Base-by-base conservation (phyloP, 1,140 invertebrate genomes). In the Archivesica marissinica region DNA sequence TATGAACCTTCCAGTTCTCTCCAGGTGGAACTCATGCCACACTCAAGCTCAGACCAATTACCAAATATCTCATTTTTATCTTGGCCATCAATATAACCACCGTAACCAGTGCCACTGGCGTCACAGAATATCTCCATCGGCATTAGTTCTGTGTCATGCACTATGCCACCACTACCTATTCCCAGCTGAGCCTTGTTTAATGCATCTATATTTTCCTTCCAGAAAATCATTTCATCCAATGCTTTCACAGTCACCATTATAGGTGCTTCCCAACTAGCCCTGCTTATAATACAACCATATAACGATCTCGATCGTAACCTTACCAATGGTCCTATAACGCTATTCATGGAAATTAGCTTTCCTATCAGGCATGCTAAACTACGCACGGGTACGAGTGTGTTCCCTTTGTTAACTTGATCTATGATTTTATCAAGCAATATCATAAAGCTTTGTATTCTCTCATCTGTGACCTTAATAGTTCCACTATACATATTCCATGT, bases 221-320 rank as follows among this genome's bases (percentile, higher is more conserved):
- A 78, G 64, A 78, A 78, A n/a, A 61, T 33, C 3, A 78, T 33
- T 52, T 78, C 54, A 25, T 30, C 17, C 25, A 78, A 41, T 23
- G 75, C 75, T 17, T 38, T 25, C 39, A 13, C 25, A 41, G 9
- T 78, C 7, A 78, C 35, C 20, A 33, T 30, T 33, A 76, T 50
- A 35, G 44, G 72, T 15, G 72, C 72, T 11, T 76, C n/a, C 50
- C 70, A 74, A 35, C 70, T 44, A 20, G 70, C 35, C 50, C 70
- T 44, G 17, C 17, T 20, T 17, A 23, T 17, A 33, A 82, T 25
- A 44, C 79, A 72, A 7, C 41, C 30, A 72, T 82, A 82, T 30
- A 74, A 39, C 20, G 72, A 72, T 52, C 79, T 52, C 72, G 79
- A 52, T 7, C 47, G n/a, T 38, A 82, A 72, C n/a, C 79, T 33